Percentiles rank a stretch among this genome's conserved stretches.
Conservation (phyloP, 2,113 vertebrate species). For the Struthidea cinerea region DNA sequence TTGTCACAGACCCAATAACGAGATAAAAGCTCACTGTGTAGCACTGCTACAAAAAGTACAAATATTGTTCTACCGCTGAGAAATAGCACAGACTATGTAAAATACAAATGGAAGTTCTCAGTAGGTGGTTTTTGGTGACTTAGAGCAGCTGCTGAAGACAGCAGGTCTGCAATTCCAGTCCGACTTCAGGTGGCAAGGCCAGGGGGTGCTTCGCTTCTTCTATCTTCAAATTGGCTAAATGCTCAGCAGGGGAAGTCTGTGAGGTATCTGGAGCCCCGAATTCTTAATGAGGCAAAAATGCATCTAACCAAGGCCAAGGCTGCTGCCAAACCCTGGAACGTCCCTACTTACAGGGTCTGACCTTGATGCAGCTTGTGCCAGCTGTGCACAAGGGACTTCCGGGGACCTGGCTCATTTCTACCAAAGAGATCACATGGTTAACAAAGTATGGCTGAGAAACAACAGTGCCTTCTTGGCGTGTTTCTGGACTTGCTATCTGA, state of each 20-base stretch:
- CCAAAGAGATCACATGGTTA: neutral
- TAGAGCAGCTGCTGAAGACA: neutral
- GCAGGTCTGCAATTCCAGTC: rapidly evolving
- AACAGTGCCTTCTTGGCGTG: rapidly evolving
- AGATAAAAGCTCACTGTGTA: no score
- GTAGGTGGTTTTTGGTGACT: neutral
- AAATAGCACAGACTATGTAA: neutral
- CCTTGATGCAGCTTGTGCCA: no score
- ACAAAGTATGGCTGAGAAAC: neutral
- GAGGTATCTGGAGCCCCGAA: neutral
- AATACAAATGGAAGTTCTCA: neutral
- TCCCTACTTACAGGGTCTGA: neutral
- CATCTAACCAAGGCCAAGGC: neutral
- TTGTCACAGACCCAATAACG: neutral
- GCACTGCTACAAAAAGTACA: neutral
- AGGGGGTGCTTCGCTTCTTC: rapidly evolving
- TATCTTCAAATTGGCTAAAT: neutral
- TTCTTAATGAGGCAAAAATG: neutral
- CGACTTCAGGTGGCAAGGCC: neutral
- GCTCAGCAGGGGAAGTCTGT: neutral
- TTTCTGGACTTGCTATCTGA: neutral
- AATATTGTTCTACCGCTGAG: rapidly evolving
- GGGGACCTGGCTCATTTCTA: neutral
- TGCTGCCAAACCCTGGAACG: neutral
- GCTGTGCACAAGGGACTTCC: rapidly evolving